Evolutionary conservation across 2,888 invertebrate genomes (phyloP), one percentile per base, ranked within the genome.

Genomic region (Drosophila mercatorum): DNA sequence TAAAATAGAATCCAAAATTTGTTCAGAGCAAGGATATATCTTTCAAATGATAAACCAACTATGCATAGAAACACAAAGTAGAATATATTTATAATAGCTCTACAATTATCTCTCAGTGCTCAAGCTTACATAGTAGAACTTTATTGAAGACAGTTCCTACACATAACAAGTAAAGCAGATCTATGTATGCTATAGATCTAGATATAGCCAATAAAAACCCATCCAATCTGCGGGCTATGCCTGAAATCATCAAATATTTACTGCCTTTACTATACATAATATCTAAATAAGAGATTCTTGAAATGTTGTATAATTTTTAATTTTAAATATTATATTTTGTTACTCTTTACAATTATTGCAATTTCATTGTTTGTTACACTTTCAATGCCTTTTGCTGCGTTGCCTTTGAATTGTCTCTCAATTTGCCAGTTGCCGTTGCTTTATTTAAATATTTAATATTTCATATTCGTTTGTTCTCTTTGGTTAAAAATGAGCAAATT

Each of bases 351-450:
- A 76, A 69, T 83, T 80, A 68, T 72, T 83, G 81, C 73, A 64
- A 58, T 76, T 87, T 87, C 75, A 80, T 76, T 70, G 76, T 76
- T 80, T 65, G 68, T 72, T 89, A 89, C 83, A 89, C 83, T 84
- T 68, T 78, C 82, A 89, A 83, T 87, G 89, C 58, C 36, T 51
- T 61, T 83, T 83, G 78, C 71, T 86, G 78, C 77, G 66, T 89
- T 89, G 68, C 47, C 46, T 62, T 40, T 64, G 14, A 66, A 72
- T 43, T 59, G 34, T 63, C 47, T 31, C 58, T 46, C 6, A 22
- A 44, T 22, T 56, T 34, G 14, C 34, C 41, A 34, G 53, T 64
- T 38, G 22, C 53, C 14, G 43, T 57, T 44, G 3, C 17, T 34
- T 57, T 28, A n/a, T 55, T 43, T 34, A 56, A 56, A 17, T 57